Evolutionary conservation across 1,140 invertebrate genomes (phyloP).

Genomic region (Aphis gossypii): DNA sequence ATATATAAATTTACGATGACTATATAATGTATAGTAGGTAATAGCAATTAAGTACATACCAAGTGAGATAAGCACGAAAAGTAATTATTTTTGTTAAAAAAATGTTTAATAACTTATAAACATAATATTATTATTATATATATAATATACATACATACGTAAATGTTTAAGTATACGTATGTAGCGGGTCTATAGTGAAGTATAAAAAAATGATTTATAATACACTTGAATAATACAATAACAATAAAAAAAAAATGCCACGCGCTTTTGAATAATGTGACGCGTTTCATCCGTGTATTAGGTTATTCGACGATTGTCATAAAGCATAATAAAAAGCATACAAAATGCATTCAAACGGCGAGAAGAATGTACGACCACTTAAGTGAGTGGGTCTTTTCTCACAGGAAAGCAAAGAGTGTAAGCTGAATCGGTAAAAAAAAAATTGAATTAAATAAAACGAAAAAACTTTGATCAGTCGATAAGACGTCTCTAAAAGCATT

Average conservation of each 20-base stretch:
- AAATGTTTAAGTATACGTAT: not conserved
- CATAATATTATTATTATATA: not conserved
- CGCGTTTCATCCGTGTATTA: not conserved
- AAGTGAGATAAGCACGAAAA: not conserved
- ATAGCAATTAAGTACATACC: not conserved
- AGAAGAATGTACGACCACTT: slow-evolving; percentile 30
- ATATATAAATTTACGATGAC: not conserved
- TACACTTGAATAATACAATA: not conserved
- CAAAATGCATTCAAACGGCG: slow-evolving; percentile 16
- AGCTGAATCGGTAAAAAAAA: slow-evolving; percentile 42
- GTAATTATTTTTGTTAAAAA: not conserved
- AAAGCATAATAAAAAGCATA: slow-evolving; percentile 3
- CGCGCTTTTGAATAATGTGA: not conserved
- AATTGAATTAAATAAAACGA: slow-evolving; percentile 28
- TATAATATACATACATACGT: not conserved
- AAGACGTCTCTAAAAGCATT: slow-evolving; percentile 46
- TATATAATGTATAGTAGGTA: not conserved
- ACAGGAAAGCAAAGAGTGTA: not conserved
- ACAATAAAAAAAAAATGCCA: not conserved
- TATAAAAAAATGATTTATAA: not conserved
- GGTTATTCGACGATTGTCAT: slow-evolving; percentile 12
- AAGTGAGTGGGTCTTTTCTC: not conserved
- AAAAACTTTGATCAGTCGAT: slow-evolving; percentile 50
- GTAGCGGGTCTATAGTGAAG: not conserved
- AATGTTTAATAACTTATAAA: not conserved